phyloP scores from a whole-genome alignment of 2,888 invertebrate species.

The Drosophila infuscata region DNA sequence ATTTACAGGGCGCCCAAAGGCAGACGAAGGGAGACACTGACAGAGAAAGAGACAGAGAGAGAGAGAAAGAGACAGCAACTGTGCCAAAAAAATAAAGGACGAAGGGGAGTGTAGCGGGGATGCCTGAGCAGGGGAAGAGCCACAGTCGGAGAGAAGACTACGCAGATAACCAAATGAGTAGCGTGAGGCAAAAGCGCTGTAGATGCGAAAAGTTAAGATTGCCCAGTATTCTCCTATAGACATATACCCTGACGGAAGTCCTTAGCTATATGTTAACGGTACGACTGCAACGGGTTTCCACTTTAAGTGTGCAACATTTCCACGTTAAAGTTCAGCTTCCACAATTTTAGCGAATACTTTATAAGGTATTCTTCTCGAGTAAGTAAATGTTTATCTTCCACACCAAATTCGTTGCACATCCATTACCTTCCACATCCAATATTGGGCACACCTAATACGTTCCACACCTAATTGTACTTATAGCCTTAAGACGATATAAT shows the following conservation, averaged over 20 bases:
- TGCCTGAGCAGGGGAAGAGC: background rate
- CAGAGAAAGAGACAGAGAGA: background rate
- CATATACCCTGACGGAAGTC: conserved; percentile 12
- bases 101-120: background rate
- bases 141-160: conserved; percentile 23
- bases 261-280: background rate
- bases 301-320: background rate
- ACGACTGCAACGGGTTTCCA: background rate
- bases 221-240: background rate
- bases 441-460: background rate
- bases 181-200: conserved; percentile 11
- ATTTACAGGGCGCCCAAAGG: conserved; percentile 61
- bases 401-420: background rate
- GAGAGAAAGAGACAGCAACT: conserved; percentile 5
- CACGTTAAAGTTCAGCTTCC: background rate
- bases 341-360: background rate
- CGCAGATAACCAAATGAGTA: conserved; percentile 39
- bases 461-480: background rate
- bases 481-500: background rate
- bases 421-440: background rate
- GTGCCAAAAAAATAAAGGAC: background rate
- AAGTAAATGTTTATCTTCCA: background rate
- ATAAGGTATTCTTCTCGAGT: background rate
- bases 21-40: conserved; percentile 3
- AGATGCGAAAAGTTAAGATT: conserved; percentile 5